phyloP scores from a whole-genome alignment of 2,113 vertebrate species.

The Prunella fulvescens region DNA sequence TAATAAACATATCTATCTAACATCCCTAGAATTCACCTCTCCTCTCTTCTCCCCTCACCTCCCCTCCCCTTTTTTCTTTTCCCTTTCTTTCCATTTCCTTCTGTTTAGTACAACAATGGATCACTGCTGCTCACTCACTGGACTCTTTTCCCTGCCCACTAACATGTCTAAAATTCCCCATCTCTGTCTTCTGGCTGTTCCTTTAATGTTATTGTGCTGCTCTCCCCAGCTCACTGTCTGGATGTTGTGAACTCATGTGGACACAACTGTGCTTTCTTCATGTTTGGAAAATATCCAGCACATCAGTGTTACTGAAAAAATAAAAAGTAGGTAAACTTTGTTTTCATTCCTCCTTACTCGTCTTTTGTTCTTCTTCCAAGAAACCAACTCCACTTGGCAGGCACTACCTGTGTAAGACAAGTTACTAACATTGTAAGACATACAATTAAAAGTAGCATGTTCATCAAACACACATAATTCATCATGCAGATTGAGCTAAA shows the following conservation, averaged over 20 bases:
- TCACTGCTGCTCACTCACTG: not conserved
- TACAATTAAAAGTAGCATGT: not conserved
- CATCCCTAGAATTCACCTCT: not conserved
- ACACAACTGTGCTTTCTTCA: not conserved
- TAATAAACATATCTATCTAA: not conserved
- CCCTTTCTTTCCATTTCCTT: not conserved
- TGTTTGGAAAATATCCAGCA: not conserved
- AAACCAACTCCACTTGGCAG: not conserved
- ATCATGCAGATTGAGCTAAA: not conserved
- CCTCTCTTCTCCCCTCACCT: not conserved
- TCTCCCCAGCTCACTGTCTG: not conserved
- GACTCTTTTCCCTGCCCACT: not conserved
- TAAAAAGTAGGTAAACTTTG: not conserved
- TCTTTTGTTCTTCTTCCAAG: conserved; percentile 8
- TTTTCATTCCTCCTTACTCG: not conserved
- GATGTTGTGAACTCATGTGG: not conserved
- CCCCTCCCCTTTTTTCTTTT: not conserved
- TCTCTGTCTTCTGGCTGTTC: not conserved
- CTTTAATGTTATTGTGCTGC: not conserved
- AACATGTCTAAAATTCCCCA: not conserved
- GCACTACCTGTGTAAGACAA: not conserved
- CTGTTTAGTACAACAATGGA: not conserved
- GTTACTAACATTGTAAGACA: not conserved
- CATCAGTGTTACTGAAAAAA: not conserved
- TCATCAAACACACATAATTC: not conserved